A percentile compares a stretch with the other conserved stretches of the same genome.
Evolutionary conservation across 2,888 invertebrate genomes (phyloP).

Genomic region (Stenoptilia bipunctidactyla): DNA sequence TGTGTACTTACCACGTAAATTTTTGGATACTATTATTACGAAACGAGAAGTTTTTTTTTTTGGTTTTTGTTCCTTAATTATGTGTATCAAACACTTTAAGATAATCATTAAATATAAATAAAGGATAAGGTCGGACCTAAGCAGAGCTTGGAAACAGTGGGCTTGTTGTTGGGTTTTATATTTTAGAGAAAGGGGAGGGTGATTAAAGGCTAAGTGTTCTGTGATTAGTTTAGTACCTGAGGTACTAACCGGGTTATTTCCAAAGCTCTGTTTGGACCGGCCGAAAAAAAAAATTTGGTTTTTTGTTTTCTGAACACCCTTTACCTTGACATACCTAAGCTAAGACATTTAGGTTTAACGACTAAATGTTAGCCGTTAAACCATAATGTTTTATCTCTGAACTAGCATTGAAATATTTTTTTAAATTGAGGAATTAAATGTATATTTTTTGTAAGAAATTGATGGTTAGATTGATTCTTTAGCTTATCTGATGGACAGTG

Average conservation of each 20-base stretch:
- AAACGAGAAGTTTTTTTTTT: conserved; percentile 49
- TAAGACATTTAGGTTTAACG: too few species aligned
- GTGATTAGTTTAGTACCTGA: conserved; percentile 58
- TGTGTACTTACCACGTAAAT: conserved; percentile 57
- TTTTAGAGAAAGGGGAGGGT: conserved; percentile 43
- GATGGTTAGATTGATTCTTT: too few species aligned
- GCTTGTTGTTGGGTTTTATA: conserved; percentile 59
- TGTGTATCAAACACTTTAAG: conserved; percentile 60
- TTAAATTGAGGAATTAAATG: too few species aligned
- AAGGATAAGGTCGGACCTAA: conserved; percentile 41
- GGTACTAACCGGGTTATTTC: conserved; percentile 42
- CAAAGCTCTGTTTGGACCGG: conserved; percentile 45
- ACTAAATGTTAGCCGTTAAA: too few species aligned
- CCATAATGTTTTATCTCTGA: too few species aligned
- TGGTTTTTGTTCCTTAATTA: conserved; percentile 72
- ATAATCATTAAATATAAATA: conserved; percentile 65
- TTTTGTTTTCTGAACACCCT: conserved; percentile 10
- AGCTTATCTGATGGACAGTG: too few species aligned
- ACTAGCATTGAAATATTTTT: too few species aligned
- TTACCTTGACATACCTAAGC: too few species aligned
- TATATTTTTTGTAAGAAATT: too few species aligned
- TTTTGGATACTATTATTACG: conserved; percentile 57
- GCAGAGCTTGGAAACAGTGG: conserved; percentile 42
- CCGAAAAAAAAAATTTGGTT: conserved; percentile 37
- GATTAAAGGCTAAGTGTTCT: conserved; percentile 51